phyloP scores from a whole-genome alignment of 2,797 vertebrate genomes.

The Tenualosa thibaudeaui region DNA sequence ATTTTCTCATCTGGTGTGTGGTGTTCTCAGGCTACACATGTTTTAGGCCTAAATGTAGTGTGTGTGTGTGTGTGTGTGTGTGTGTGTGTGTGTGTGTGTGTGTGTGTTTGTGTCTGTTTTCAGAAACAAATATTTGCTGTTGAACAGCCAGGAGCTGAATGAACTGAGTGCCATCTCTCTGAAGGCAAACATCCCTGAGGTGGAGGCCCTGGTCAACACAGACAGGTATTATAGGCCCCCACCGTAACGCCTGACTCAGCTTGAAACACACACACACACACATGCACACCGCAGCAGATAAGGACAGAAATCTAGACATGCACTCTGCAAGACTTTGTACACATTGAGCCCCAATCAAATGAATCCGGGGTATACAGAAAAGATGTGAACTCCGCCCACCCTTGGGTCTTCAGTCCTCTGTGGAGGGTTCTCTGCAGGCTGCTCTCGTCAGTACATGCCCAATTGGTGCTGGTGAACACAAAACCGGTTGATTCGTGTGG shows the following conservation, averaged over 20 bases:
- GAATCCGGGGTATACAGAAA: too few relatives aligned
- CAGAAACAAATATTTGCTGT: conserved; percentile 96
- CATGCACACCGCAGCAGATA: too few relatives aligned
- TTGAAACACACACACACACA: background rate
- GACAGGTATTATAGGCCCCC: conserved; percentile 76
- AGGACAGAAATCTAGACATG: too few relatives aligned
- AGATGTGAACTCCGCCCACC: too few relatives aligned
- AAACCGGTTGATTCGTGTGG: too few relatives aligned
- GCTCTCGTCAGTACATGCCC: too few relatives aligned
- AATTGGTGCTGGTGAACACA: too few relatives aligned
- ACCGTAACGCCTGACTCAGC: background rate
- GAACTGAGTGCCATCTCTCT: conserved; percentile 96
- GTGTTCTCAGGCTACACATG: background rate
- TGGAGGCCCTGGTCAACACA: conserved; percentile 94
- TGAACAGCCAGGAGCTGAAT: conserved; percentile 94
- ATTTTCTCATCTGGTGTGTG: background rate
- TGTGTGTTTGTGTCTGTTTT: background rate
- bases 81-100: background rate
- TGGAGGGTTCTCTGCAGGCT: too few relatives aligned
- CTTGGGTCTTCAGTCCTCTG: too few relatives aligned
- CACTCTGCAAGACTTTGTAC: background rate
- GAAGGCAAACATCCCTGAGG: conserved; percentile 96
- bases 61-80: background rate
- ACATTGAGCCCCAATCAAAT: too few relatives aligned
- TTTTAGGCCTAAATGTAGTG: background rate